These are phyloP conservation scores for Aphaenogaster rudis DNA, from an alignment of 1,140 invertebrate genomes.

Conservation along the genomic window DNA sequence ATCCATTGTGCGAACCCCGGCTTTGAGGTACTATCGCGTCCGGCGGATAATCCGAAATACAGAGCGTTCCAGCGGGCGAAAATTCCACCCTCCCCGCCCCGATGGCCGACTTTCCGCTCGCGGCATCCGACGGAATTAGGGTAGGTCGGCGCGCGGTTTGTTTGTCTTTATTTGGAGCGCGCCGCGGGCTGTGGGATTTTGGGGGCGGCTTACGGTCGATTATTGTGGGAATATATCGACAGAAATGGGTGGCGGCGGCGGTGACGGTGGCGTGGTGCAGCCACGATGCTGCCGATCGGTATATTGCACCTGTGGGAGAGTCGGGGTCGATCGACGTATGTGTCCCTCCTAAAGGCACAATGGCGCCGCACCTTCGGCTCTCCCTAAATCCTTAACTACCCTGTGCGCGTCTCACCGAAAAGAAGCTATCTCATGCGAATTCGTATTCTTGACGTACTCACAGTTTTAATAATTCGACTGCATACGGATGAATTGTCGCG, in stretches of 20 bases:
- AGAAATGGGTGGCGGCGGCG: constrained; percentile 37
- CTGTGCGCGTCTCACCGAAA: neutral
- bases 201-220: constrained; percentile 61
- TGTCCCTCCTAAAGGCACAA: constrained; percentile 45
- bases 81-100: constrained; percentile 48
- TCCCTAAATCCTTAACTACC: neutral
- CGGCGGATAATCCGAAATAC: constrained; percentile 51
- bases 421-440: neutral
- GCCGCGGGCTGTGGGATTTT: constrained; percentile 54
- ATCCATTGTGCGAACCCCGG: constrained; percentile 2
- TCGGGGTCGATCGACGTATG: constrained; percentile 63
- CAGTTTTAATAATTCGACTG: constrained; percentile 7
- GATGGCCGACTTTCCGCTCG: constrained; percentile 56
- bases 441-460: neutral
- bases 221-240: constrained; percentile 66
- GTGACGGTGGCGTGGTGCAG: constrained; percentile 31
- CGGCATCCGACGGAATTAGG: constrained; percentile 43
- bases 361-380: neutral
- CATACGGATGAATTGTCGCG: neutral
- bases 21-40: constrained; percentile 30
- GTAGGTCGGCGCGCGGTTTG: constrained; percentile 44
- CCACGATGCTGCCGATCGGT: constrained; percentile 66
- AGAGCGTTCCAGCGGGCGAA: constrained; percentile 31
- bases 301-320: constrained; percentile 71
- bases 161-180: constrained; percentile 45